Evolutionary conservation across 2,113 vertebrate species (phyloP).

Genomic region (Podarcis raffonei): DNA sequence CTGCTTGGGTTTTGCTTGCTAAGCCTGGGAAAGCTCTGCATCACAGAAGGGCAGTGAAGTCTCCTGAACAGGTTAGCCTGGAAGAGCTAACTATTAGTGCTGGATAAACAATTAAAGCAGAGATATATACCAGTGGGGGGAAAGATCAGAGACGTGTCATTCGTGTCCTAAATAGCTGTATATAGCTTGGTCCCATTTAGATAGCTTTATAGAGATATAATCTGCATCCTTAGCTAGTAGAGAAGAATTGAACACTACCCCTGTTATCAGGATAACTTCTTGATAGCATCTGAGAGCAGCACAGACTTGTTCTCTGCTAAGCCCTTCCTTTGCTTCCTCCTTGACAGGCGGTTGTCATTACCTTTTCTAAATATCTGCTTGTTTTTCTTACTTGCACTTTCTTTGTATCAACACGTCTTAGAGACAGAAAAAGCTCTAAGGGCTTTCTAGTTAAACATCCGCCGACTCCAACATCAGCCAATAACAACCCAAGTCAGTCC

Average conservation of each 20-base stretch:
- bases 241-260: not conserved
- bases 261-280: not conserved
- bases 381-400: not conserved
- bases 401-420: not conserved
- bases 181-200: not conserved
- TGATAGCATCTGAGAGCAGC: not conserved
- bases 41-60: not conserved
- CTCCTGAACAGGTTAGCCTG: not conserved
- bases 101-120: not conserved
- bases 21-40: not conserved
- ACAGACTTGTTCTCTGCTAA: not conserved
- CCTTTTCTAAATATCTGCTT: not conserved
- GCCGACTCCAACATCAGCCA: not conserved
- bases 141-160: not conserved
- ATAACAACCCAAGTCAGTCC: not conserved
- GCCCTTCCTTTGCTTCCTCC: not conserved
- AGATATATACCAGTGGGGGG: not conserved
- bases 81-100: not conserved
- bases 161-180: not conserved
- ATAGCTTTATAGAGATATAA: not conserved
- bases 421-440: not conserved
- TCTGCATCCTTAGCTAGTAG: not conserved
- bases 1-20: not conserved
- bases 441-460: not conserved
- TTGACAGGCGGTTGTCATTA: not conserved